Evolutionary conservation across 2,113 vertebrate species (phyloP).

Genomic region (Rana temporaria): DNA sequence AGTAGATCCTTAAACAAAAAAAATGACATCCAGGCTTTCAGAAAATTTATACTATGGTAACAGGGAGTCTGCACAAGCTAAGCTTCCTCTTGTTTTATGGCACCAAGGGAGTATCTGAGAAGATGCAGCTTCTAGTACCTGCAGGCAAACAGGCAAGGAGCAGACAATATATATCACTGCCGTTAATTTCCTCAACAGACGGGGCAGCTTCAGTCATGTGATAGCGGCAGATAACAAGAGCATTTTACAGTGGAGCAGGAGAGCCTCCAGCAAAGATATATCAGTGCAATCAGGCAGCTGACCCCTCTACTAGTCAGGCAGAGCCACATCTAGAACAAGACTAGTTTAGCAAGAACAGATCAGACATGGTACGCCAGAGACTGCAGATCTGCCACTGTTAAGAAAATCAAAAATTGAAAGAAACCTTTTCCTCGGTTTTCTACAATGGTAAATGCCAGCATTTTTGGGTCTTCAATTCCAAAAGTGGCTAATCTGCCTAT

Average conservation of each 20-base stretch:
- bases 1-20: too few species aligned
- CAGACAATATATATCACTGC: background rate
- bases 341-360: background rate
- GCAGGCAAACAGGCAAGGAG: background rate
- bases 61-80: too few species aligned
- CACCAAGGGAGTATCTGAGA: background rate
- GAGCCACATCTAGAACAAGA: background rate
- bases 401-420: background rate
- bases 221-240: background rate
- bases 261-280: background rate
- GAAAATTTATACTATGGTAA: too few species aligned
- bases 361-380: background rate
- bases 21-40: too few species aligned
- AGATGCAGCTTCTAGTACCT: constrained; percentile 5
- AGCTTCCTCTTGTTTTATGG: background rate
- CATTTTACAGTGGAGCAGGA: background rate
- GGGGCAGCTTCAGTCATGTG: background rate
- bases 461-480: too few species aligned
- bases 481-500: too few species aligned
- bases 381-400: background rate
- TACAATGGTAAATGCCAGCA: too few species aligned
- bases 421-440: background rate
- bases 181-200: background rate
- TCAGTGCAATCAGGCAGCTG: background rate
- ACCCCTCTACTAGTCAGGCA: background rate